Percentiles rank a stretch among this genome's conserved stretches.
phyloP scores from a whole-genome alignment of 2,888 invertebrate genomes.

The Polietes domitor region DNA sequence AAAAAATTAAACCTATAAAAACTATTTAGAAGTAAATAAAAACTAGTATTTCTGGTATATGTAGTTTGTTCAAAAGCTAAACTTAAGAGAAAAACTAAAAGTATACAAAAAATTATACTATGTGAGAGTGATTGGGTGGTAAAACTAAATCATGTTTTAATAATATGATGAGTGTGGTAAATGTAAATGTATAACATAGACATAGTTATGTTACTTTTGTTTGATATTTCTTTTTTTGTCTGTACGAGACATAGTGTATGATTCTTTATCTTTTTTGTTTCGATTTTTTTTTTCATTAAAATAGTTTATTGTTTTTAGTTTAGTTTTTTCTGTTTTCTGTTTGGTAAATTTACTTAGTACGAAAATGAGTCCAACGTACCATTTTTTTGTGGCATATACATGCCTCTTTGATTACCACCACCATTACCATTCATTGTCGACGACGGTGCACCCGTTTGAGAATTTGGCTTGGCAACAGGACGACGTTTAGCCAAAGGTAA shows the following conservation, averaged over 20 bases:
- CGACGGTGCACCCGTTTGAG: slow-evolving; percentile 73
- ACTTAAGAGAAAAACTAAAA: slow-evolving; percentile 38
- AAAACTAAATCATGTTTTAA: slow-evolving; percentile 49
- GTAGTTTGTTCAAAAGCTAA: slow-evolving; percentile 20
- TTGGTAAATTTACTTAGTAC: slow-evolving; percentile 70
- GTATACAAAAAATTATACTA: slow-evolving; percentile 57
- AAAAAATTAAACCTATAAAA: slow-evolving; percentile 60
- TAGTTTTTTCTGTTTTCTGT: slow-evolving; percentile 40
- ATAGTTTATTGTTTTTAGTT: background rate
- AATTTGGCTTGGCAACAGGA: slow-evolving; percentile 73
- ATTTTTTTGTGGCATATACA: slow-evolving; percentile 74
- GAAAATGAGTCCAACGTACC: slow-evolving; percentile 80
- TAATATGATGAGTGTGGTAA: slow-evolving; percentile 33
- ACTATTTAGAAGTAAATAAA: slow-evolving; percentile 62
- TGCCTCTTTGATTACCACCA: slow-evolving; percentile 70
- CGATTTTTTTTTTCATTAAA: slow-evolving; percentile 59
- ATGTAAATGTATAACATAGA: slow-evolving; percentile 40
- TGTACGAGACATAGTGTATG: slow-evolving; percentile 49
- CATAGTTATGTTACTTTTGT: slow-evolving; percentile 52
- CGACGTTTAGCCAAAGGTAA: slow-evolving; percentile 85
- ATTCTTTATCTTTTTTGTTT: slow-evolving; percentile 49
- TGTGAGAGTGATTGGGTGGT: slow-evolving; percentile 28
- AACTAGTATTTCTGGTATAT: slow-evolving; percentile 33
- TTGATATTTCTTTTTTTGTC: slow-evolving; percentile 53
- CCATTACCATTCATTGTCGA: slow-evolving; percentile 72